Base-by-base conservation (phyloP, 2,888 invertebrate species). In the Philaethria dido region DNA sequence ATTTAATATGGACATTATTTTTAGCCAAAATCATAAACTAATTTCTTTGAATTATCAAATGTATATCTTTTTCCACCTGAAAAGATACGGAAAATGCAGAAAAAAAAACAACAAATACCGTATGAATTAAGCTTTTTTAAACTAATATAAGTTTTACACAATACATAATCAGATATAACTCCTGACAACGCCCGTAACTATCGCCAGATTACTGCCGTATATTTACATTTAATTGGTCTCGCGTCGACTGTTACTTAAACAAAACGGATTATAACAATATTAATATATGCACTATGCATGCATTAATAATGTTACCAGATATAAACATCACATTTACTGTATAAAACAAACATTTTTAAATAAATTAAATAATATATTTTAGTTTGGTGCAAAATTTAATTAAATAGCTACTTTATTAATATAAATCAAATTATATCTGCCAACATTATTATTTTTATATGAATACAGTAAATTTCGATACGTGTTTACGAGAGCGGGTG, bases 111-210 rank as follows among this genome's bases (percentile, higher is more conserved):
- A 87, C 80, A 78, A 75, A 79, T 79, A 79, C 82, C 79, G 83
- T 85, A 87, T 83, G 83, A 85, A 88, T 83, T 86, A 91, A 91
- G 90, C 89, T 88, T 92, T 89, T 88, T 77, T 71, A 85, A 87
- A 85, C 88, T 89, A 88, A 87, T 84, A 85, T 85, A 86, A 83
- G 80, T 84, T 83, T 84, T 86, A 86, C 82, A 86, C 85, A 81
- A 86, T 76, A 88, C 82, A 85, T 74, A 59, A 73, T 76, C 79
- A 80, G 79, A 80, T 48, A 54, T 54, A 64, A 33, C 52, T 29
- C 52, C n/a, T n/a, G 52, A 52, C 50, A n/a, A 52, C 52, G 52
- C 20, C 50, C 50, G 50, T n/a, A 50, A 50, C 50, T 29, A 50
- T 50, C 50, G 52, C 29, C 80, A n/a, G 75, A 76, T 78, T 80